A percentile compares a stretch with the other conserved stretches of the same genome.
Conservation (phyloP, 2,113 vertebrate species). For the Bungarus multicinctus region DNA sequence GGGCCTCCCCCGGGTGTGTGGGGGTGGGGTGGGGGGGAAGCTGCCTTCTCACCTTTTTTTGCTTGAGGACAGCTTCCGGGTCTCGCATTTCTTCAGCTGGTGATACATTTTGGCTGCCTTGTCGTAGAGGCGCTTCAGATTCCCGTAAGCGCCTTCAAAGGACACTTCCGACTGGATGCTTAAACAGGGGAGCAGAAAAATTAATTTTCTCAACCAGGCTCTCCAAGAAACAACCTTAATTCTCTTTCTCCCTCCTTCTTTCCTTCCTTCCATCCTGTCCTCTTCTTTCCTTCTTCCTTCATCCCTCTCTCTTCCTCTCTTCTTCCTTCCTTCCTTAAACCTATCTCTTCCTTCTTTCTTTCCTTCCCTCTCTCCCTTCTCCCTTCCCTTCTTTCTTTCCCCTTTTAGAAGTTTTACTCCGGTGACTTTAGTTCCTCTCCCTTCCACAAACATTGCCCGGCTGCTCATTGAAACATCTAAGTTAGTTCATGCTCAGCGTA, state of each 20-base stretch:
- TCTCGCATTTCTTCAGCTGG: slow-evolving; percentile 91
- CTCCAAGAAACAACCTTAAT: not conserved
- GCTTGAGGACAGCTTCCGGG: slow-evolving; percentile 87
- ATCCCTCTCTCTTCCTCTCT: too few species aligned
- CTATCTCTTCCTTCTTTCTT: too few species aligned
- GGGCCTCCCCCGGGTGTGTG: rapidly evolving
- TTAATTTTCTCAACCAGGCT: not conserved
- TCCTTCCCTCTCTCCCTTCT: too few species aligned
- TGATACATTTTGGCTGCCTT: slow-evolving; percentile 97
- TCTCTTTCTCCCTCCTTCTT: not conserved
- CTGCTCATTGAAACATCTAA: not conserved
- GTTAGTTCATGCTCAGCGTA: not conserved
- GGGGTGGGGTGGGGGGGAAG: too few species aligned
- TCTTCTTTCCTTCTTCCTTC: too few species aligned
- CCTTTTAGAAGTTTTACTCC: not conserved
- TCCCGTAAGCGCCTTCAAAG: slow-evolving; percentile 93
- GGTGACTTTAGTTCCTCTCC: too few species aligned
- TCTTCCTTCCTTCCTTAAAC: too few species aligned
- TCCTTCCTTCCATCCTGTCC: too few species aligned
- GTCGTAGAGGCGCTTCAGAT: slow-evolving; percentile 92
- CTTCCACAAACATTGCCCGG: not conserved
- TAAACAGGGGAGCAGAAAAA: slow-evolving; percentile 38
- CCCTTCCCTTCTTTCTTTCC: too few species aligned
- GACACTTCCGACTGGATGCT: slow-evolving; percentile 96
- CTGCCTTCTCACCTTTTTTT: slow-evolving; percentile 80